Percentiles rank a stretch among this genome's conserved stretches.
Conservation (phyloP, 2,113 vertebrate genomes). For the Trachemys scripta region DNA sequence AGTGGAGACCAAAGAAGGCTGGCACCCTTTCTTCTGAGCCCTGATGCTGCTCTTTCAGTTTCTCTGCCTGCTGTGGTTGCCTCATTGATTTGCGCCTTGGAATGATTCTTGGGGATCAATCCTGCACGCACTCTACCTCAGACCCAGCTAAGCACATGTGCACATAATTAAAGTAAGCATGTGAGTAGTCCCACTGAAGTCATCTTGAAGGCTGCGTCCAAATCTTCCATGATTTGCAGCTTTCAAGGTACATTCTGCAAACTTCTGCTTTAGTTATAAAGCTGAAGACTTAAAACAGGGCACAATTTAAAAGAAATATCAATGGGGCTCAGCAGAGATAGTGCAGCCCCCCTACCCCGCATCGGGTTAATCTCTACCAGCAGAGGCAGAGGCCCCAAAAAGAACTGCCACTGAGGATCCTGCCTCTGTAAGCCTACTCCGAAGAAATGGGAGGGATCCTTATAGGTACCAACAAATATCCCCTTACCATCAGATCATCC, state of each 20-base stretch:
- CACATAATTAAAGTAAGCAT: neutral
- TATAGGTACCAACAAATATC: neutral
- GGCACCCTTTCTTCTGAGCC: neutral
- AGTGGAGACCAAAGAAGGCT: neutral
- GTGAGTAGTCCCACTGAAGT: neutral
- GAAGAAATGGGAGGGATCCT: neutral
- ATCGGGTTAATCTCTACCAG: neutral
- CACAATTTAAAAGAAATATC: neutral
- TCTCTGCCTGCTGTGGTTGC: neutral
- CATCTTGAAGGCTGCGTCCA: neutral
- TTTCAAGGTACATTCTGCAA: neutral
- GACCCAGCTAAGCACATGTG: neutral
- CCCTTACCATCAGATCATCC: neutral
- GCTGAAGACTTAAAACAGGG: neutral
- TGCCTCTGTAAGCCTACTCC: neutral
- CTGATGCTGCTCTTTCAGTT: neutral
- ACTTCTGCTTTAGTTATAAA: neutral
- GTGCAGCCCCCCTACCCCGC: neutral
- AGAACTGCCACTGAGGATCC: neutral
- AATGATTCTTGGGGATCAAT: neutral
- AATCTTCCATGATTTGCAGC: neutral
- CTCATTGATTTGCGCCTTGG: neutral
- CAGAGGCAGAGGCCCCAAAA: neutral
- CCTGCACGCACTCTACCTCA: neutral
- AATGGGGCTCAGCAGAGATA: neutral